Evolutionary conservation across 2,113 vertebrate genomes (phyloP).

Genomic region (Cisticola juncidis): DNA sequence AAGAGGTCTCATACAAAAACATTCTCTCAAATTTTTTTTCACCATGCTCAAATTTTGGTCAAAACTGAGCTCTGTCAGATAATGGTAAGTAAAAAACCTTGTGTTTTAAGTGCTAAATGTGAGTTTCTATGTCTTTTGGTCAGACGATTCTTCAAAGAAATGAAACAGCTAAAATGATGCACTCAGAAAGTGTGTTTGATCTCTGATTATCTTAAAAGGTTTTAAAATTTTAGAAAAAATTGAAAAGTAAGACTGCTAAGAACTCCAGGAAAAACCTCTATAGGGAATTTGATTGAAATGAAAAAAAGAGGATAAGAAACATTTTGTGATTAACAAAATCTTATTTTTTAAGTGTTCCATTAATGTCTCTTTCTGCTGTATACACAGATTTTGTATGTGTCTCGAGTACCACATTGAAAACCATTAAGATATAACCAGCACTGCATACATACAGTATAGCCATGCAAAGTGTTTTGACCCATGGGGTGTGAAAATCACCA

Average conservation of each 20-base stretch:
- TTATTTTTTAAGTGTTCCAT: not conserved
- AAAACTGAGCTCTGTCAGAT: not conserved
- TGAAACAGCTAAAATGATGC: not conserved
- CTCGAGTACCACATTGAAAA: not conserved
- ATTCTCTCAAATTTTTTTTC: not conserved
- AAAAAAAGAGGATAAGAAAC: not conserved
- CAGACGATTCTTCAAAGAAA: not conserved
- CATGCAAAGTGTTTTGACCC: not conserved
- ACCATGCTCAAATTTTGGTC: not conserved
- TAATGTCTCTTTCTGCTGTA: not conserved
- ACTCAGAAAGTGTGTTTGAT: not conserved
- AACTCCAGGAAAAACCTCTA: not conserved
- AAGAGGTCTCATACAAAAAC: not conserved
- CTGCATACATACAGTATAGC: not conserved
- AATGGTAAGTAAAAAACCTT: slow-evolving; percentile 9
- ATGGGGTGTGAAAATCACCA: not conserved
- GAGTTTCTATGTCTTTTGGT: not conserved
- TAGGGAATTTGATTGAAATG: not conserved
- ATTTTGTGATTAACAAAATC: not conserved
- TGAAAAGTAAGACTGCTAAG: slow-evolving; percentile 26
- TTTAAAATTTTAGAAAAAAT: slow-evolving; percentile 50
- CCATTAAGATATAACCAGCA: not conserved
- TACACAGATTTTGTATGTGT: not conserved
- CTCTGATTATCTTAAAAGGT: slow-evolving; percentile 56
- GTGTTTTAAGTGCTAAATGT: not conserved